phyloP scores from a whole-genome alignment of 1,140 invertebrate species.

The Pygmarrhopalites habei region DNA sequence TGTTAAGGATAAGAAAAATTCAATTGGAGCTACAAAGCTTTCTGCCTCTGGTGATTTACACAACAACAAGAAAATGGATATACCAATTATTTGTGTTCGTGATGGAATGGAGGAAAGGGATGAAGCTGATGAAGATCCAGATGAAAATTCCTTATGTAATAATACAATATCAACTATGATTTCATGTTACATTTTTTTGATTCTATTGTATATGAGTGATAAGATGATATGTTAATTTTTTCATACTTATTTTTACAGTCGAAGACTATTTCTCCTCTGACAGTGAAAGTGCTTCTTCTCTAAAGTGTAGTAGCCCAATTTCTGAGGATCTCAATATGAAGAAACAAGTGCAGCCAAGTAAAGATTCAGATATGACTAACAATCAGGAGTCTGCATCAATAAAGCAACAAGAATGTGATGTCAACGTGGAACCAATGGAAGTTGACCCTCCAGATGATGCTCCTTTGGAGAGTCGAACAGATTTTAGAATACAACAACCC shows the following conservation, averaged over 20 bases:
- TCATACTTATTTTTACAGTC: neutral
- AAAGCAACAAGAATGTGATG: neutral
- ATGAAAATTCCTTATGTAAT: slow-evolving; percentile 37
- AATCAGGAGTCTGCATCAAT: neutral
- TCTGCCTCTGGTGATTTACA: neutral
- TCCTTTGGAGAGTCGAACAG: neutral
- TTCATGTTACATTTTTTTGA: neutral
- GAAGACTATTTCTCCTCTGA: neutral
- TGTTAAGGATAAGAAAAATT: no score
- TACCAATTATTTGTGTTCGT: neutral
- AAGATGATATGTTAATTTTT: neutral
- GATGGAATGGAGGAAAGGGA: slow-evolving; percentile 46
- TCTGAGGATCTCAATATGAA: no score
- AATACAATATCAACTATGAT: slow-evolving; percentile 16
- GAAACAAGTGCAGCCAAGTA: neutral
- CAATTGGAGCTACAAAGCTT: neutral
- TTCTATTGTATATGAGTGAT: neutral
- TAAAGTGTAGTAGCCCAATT: neutral
- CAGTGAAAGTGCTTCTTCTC: neutral
- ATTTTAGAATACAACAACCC: slow-evolving; percentile 46
- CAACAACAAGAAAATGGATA: neutral
- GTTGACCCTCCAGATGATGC: neutral
- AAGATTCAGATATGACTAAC: neutral
- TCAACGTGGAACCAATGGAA: neutral
- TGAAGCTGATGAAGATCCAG: slow-evolving; percentile 70